These are phyloP conservation scores for Holcopasites calliopsidis DNA, from an alignment of 1,140 invertebrate genomes.

Conservation along the genomic window DNA sequence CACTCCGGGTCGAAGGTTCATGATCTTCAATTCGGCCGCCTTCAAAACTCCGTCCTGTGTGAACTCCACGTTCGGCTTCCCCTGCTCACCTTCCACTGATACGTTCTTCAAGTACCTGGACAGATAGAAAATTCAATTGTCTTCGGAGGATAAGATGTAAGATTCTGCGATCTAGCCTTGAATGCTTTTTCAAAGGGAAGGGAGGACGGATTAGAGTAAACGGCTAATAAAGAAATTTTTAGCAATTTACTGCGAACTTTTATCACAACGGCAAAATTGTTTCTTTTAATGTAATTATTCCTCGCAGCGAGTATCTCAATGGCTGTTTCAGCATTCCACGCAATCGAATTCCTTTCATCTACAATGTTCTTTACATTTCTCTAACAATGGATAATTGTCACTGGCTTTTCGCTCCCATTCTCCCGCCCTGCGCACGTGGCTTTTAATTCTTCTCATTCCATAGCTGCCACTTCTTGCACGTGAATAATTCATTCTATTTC, in stretches of 20 bases:
- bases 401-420: not conserved
- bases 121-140: not conserved
- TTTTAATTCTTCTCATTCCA: conserved; percentile 1
- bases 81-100: conserved; percentile 88
- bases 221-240: no score
- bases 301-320: not conserved
- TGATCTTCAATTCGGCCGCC: conserved; percentile 93
- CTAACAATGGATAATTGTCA: not conserved
- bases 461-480: not conserved
- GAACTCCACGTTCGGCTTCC: conserved; percentile 91
- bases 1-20: conserved; percentile 91
- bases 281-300: not conserved
- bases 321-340: not conserved
- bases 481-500: conserved; percentile 1
- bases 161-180: no score
- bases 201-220: no score
- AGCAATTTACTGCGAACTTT: no score
- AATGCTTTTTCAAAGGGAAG: no score
- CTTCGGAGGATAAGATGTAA: no score
- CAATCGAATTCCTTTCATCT: not conserved
- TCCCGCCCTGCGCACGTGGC: no score
- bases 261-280: no score
- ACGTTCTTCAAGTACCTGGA: conserved; percentile 89
- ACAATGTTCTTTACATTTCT: not conserved
- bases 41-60: conserved; percentile 93